Evolutionary conservation across 2,113 vertebrate species (phyloP), one percentile per base, ranked within the genome.

Genomic region (Tragelaphus strepsiceros): DNA sequence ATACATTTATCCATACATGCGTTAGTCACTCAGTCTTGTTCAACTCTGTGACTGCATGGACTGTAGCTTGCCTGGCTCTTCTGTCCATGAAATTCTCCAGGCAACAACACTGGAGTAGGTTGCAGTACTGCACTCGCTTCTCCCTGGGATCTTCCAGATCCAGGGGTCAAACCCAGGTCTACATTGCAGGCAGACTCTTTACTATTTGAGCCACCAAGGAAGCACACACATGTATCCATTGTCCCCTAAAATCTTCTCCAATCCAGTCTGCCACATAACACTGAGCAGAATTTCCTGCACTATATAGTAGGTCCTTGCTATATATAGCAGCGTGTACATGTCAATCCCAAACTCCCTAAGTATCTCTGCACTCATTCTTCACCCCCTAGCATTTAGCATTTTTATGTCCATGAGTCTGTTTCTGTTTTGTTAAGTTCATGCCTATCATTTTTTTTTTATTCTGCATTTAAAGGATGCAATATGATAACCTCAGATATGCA

Each of bases 1-100:
- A 22, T 13, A 74, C 2, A 24, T 39, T 5, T 2, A 74, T 74
- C 67, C 67, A 24, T 39, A 10, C 5, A 0, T 13, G 5, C 0
- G 0, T 39, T 39, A 74, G n/a, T 22, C 0, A 0, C 67, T 39
- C 67, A 22, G 67, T 3, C 67, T 39, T 11, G n/a, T 71, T 19
- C 67, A 39, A 12, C 10, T 39, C 67, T 6, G 19, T 74, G 67
- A 39, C n/a, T 13, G 19, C 21, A 6, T 1, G n/a, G n/a, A 71
- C 64, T 67, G 32, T 6, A 71, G 67, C 67, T 21, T 22, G n/a
- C 67, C 67, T 39, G 67, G 10, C 67, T 74, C 35, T 22, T 39
- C 67, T 24, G 67, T 74, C n/a, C 35, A 39, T 39, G 67, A 74
- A 74, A 74, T 74, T 39, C 67, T 39, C n/a, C 67, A 74, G n/a